Percentiles rank a stretch among this genome's conserved stretches.
These are phyloP conservation scores for Xylophagus ater DNA, from an alignment of 2,888 invertebrate genomes.

Conservation along the genomic window DNA sequence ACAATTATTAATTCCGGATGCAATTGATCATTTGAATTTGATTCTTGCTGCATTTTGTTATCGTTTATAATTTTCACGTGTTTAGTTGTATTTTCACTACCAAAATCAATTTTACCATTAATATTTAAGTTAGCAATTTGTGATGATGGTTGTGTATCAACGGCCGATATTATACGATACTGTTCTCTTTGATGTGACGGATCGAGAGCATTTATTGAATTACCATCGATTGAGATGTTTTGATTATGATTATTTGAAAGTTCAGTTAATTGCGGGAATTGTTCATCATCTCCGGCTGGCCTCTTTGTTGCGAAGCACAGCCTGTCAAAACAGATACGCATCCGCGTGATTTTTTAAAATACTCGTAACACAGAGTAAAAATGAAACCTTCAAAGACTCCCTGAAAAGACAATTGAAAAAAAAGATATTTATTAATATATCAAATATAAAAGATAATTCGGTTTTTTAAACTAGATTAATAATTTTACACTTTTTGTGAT, in stretches of 20 bases:
- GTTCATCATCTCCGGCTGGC: constrained; percentile 67
- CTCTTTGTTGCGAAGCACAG: constrained; percentile 84
- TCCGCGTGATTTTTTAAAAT: constrained; percentile 53
- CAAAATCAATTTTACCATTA: constrained; percentile 29
- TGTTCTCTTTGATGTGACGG: constrained; percentile 13
- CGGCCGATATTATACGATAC: constrained; percentile 9
- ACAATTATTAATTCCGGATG: constrained; percentile 33
- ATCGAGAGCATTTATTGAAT: constrained; percentile 16
- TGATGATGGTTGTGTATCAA: too few species aligned
- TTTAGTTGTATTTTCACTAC: too few species aligned
- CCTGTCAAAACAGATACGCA: constrained; percentile 86
- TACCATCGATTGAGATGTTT: constrained; percentile 12
- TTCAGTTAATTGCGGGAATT: constrained; percentile 20
- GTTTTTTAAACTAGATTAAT: too few species aligned
- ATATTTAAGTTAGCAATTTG: too few species aligned
- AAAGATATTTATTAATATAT: too few species aligned
- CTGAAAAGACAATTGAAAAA: constrained; percentile 23
- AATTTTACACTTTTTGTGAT: too few species aligned
- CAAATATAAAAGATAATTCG: too few species aligned
- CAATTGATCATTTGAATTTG: constrained; percentile 38
- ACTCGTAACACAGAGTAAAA: constrained; percentile 29
- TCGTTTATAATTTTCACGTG: too few species aligned
- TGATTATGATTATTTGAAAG: constrained; percentile 18
- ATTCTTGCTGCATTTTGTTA: constrained; percentile 37
- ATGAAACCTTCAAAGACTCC: constrained; percentile 23